Evolutionary conservation across 2,888 invertebrate genomes (phyloP).

Genomic region (Malthinus flaveolus): DNA sequence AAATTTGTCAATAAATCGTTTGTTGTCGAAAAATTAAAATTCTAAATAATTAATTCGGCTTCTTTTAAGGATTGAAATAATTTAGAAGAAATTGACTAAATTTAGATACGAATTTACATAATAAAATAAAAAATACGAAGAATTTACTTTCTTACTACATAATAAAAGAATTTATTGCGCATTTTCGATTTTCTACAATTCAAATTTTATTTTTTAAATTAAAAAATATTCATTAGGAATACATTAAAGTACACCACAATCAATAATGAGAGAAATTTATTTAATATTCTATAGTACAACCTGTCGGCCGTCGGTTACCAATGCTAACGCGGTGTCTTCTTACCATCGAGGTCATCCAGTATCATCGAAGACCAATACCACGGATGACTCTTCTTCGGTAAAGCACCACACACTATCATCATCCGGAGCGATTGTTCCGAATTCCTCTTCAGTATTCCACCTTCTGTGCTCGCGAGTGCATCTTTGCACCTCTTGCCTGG

Average conservation of each 20-base stretch:
- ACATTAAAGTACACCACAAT: neutral
- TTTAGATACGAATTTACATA: too few relatives aligned
- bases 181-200: too few relatives aligned
- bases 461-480: constrained; percentile 24
- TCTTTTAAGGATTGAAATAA: too few relatives aligned
- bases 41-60: too few relatives aligned
- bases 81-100: too few relatives aligned
- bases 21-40: too few relatives aligned
- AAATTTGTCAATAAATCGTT: too few relatives aligned
- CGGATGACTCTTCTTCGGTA: constrained; percentile 23
- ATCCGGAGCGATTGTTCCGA: constrained; percentile 26
- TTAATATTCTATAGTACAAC: constrained; percentile 2
- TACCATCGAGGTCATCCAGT: constrained; percentile 16
- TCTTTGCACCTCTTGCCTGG: constrained; percentile 15
- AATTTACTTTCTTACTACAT: too few relatives aligned
- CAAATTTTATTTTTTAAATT: too few relatives aligned
- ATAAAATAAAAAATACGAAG: too few relatives aligned
- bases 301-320: constrained; percentile 1
- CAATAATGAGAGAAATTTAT: constrained; percentile 14
- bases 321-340: constrained; percentile 7
- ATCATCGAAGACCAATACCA: constrained; percentile 14
- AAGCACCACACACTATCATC: constrained; percentile 11
- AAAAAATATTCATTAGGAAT: too few relatives aligned
- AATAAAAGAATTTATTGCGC: too few relatives aligned
- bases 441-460: constrained; percentile 24